These are phyloP conservation scores for Centroberyx gerrardi DNA, from an alignment of 2,797 vertebrate genomes.

Conservation along the genomic window DNA sequence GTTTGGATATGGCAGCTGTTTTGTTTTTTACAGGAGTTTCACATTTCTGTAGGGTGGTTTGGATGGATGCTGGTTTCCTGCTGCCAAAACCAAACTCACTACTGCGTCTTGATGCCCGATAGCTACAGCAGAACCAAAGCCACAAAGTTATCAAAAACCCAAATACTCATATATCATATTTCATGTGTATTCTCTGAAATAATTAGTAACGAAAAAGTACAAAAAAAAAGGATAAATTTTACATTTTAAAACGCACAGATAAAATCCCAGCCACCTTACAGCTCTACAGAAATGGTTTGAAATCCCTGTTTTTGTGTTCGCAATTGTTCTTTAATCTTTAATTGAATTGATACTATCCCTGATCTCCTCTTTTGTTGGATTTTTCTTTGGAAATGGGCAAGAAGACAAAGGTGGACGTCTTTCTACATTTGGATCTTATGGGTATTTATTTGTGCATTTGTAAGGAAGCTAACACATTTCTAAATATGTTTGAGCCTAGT, in stretches of 20 bases:
- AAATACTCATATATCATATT: constrained; percentile 48
- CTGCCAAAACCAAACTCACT: constrained; percentile 36
- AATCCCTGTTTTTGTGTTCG: constrained; percentile 74
- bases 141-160: constrained; percentile 47
- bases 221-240: constrained; percentile 22
- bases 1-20: constrained; percentile 92
- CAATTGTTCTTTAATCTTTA: constrained; percentile 74
- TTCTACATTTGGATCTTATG: constrained; percentile 83
- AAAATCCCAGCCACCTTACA: constrained; percentile 61
- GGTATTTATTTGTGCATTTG: constrained; percentile 99
- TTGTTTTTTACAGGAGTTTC: constrained; percentile 84
- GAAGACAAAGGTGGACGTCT: constrained; percentile 83
- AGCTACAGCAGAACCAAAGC: constrained; percentile 81
- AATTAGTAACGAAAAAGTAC: background rate
- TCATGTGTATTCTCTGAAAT: constrained; percentile 58
- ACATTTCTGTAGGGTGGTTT: constrained; percentile 79
- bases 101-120: constrained; percentile 13
- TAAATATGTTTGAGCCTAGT: constrained; percentile 93
- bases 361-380: constrained; percentile 88
- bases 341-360: constrained; percentile 77
- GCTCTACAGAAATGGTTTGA: constrained; percentile 71
- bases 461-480: constrained; percentile 92
- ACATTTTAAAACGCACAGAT: constrained; percentile 53
- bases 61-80: constrained; percentile 62
- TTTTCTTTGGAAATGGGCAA: constrained; percentile 86